Evolutionary conservation across 2,888 invertebrate species (phyloP), one percentile per base, ranked within the genome.

Genomic region (Caenorhabditis macrosperma): DNA sequence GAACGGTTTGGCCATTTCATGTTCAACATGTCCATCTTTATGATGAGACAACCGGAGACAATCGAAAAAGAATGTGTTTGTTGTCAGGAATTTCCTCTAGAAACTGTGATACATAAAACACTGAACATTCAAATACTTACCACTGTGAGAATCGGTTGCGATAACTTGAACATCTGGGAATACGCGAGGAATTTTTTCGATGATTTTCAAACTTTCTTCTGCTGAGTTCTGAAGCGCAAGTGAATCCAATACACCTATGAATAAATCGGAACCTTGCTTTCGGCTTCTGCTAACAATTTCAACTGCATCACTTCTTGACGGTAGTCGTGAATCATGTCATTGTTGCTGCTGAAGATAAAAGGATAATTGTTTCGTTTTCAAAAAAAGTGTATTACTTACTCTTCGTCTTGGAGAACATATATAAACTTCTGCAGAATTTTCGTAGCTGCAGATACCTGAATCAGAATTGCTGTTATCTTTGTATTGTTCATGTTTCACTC

Each of bases 311-410:
- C 75, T 64, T 86, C 84, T 26, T 83, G 79, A 0, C 86, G 75
- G 57, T 87, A 87, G 46, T 87, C 85, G 67, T 81, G 72, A 15
- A 87, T 66, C 12, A 84, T 64, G 28, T 87, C 86, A 26, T 84
- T 83, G 2, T 66, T 64, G 20, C 48, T 20, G 24, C 83, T 83
- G 64, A 59, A 76, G 57, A 12, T 24, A 7, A 6, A 17, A 35
- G 6, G 3, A 28, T 35, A 4, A 17, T 38, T 5, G 17, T 20
- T 44, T 20, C 26, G 12, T 15, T 30, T 30, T 50, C 55, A 30
- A 50, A 44, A 30, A 54, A 30, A 30, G n/a, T n/a, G n/a, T 9
- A 5, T 22, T n/a, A 66, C 76, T 72, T 50, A 79, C 80, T 67
- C 44, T 12, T 78, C 76, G n/a, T 80, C 69, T 63, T 85, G 82